Evolutionary conservation across 1,140 invertebrate genomes (phyloP), one percentile per base, ranked within the genome.

Genomic region (Drosophila saltans): DNA sequence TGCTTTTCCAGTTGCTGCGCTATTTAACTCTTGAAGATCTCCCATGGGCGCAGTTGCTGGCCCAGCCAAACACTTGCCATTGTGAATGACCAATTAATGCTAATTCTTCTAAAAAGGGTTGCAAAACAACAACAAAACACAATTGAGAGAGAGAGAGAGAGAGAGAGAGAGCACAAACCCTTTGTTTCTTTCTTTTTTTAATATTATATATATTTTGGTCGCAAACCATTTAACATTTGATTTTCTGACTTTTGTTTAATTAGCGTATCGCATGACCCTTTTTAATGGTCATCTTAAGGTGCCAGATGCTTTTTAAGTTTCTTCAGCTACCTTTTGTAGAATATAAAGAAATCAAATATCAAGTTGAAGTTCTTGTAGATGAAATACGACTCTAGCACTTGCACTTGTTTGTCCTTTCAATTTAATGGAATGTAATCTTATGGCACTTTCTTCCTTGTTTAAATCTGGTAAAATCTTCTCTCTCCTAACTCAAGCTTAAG

Each of bases 1-100:
- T 45, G 8, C 57, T 28, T 24, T 61, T 41, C 6, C 40, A 11
- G 48, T 63, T n/a, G 39, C 61, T n/a, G 64, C 24, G 64, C 63
- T 74, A 69, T 85, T 68, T 71, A 66, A 72, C 26, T 69, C 7
- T 21, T 43, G 10, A 78, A 74, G 52, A 41, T 58, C 41, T 88
- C 83, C 83, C 83, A 36, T 67, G 84, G 78, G 83, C 69, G 28
- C 66, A 67, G 45, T 72, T 80, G 57, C 21, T 24, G 57, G 43
- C 55, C 41, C 66, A 52, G 72, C 56, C 72, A 30, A 61, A 65
- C 72, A 74, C 69, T 72, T 73, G 59, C 21, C 61, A 56, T 67
- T 69, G 65, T 56, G 68, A 70, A 85, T 88, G 79, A 56, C 79
- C 82, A 86, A 86, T 86, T 88, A 86, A 86, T 86, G 83, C 76